Evolutionary conservation across 2,888 invertebrate species (phyloP), one percentile per base, ranked within the genome.

Genomic region (Drosophila subquinaria): DNA sequence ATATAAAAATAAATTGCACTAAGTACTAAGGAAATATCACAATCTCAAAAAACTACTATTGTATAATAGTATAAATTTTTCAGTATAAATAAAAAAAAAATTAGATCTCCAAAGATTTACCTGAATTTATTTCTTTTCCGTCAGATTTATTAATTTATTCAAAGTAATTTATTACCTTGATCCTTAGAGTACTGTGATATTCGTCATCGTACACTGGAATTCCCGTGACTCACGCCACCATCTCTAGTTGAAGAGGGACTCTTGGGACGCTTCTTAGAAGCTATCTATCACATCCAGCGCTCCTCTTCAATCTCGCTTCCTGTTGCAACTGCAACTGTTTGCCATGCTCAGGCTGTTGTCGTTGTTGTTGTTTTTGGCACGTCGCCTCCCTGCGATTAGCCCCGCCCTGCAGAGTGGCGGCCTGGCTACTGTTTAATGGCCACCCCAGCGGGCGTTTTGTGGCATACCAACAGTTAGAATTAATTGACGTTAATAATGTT

Each of bases 401-500:
- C 60, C 51, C 67, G 71, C 80, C 76, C 71, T 60, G 47, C 15
- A 36, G 17, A 40, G 23, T 53, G 57, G 23, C 23, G 23, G 23
- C 52, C 8, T 48, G 57, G 61, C 70, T 81, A 80, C 67, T 79
- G 70, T 86, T 71, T 88, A 88, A 88, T 83, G 87, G 55, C 75
- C 71, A 69, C 83, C 70, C 81, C 72, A 63, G 63, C 56, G 80
- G 70, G 76, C 50, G 60, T 38, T 69, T 74, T 73, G 73, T 61
- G 79, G 77, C 69, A 79, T 82, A 60, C 68, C 77, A 87, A 87
- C 84, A 88, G 84, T 84, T 84, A 76, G 79, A 87, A 84, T 84
- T 84, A 84, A 84, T 87, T 84, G 84, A 89, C 84, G 87, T 84
- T 89, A 89, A 84, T 84, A 84, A 88, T 89, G 84, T 83, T 76